Conservation (phyloP, 2,113 vertebrate genomes). For the Pseudonaja textilis region DNA sequence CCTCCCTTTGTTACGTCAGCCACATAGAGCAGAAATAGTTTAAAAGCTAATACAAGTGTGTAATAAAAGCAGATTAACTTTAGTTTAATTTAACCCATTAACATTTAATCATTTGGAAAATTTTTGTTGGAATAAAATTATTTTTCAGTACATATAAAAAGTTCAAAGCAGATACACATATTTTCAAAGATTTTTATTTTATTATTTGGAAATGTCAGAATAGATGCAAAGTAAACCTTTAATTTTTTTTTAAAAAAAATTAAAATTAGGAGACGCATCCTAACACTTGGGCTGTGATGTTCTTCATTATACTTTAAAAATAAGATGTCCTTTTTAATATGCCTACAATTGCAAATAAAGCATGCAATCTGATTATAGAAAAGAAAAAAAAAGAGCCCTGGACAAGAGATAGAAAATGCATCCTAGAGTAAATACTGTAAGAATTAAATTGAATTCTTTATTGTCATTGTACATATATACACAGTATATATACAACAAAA, state of each 20-base stretch:
- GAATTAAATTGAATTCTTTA: not conserved
- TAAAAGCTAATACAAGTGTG: not conserved
- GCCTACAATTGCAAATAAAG: not conserved
- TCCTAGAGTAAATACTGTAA: not conserved
- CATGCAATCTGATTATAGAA: not conserved
- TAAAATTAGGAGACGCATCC: not conserved
- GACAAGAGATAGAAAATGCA: not conserved
- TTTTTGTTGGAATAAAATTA: not conserved
- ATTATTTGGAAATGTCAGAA: not conserved
- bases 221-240: not conserved
- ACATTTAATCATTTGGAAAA: not conserved
- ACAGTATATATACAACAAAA: no score
- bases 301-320: not conserved
- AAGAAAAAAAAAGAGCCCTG: not conserved
- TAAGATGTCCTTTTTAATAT: not conserved
- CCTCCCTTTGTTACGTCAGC: not conserved
- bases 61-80: not conserved
- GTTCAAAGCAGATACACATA: not conserved
- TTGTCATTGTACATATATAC: no score
- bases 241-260: not conserved
- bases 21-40: not conserved
- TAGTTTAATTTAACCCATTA: not conserved
- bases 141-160: not conserved
- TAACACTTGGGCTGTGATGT: not conserved
- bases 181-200: not conserved